phyloP scores from a whole-genome alignment of 1,140 invertebrate genomes.

The Lucilia sericata region DNA sequence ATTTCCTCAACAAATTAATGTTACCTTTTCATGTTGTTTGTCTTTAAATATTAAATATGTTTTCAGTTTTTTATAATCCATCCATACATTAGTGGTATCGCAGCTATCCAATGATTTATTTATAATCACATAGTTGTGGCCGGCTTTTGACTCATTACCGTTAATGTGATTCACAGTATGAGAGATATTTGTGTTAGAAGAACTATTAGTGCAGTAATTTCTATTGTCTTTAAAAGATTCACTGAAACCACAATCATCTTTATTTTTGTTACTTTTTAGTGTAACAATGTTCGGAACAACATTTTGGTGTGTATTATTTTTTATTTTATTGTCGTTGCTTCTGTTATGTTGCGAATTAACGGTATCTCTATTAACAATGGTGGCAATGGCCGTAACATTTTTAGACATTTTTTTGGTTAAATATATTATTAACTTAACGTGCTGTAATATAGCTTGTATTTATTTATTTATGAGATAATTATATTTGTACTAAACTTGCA shows the following conservation, averaged over 20 bases:
- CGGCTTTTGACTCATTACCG: too few relatives aligned
- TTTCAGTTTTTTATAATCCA: constrained; percentile 64
- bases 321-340: not conserved
- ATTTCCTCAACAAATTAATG: too few relatives aligned
- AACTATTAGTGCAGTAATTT: not conserved
- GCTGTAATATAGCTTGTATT: too few relatives aligned
- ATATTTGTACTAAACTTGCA: constrained; percentile 33
- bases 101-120: constrained; percentile 34
- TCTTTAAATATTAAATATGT: constrained; percentile 65
- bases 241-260: not conserved
- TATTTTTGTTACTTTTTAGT: not conserved
- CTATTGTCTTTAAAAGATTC: not conserved
- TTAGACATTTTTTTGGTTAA: constrained; percentile 34
- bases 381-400: constrained; percentile 33
- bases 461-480: not conserved
- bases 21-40: constrained; percentile 55
- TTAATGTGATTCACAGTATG: not conserved
- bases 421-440: not conserved
- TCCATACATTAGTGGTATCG: constrained; percentile 50
- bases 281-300: too few relatives aligned
- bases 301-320: not conserved
- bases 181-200: not conserved
- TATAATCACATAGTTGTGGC: not conserved
- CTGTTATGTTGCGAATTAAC: not conserved
- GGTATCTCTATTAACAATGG: not conserved